Percentiles rank a stretch among this genome's conserved stretches.
These are phyloP conservation scores for Chloroceryle aenea DNA, from an alignment of 2,113 vertebrate species.

Conservation along the genomic window DNA sequence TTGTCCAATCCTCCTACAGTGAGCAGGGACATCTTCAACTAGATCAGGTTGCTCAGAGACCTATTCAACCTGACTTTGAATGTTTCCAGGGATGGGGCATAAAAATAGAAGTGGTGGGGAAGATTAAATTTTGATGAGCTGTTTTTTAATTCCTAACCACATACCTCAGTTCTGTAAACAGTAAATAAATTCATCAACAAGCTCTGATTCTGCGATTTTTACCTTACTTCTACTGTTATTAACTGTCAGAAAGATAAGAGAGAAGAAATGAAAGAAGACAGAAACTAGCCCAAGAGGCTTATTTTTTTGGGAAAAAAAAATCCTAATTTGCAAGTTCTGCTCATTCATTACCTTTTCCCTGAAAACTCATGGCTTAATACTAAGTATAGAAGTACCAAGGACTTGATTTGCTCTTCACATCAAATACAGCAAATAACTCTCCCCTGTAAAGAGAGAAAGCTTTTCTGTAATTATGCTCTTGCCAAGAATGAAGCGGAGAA, in stretches of 20 bases:
- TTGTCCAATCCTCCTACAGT: too few species aligned
- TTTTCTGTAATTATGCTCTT: neutral
- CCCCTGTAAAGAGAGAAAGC: neutral
- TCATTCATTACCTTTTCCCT: neutral
- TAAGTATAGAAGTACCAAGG: constrained; percentile 12
- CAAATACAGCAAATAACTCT: neutral
- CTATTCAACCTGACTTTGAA: neutral
- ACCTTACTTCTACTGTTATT: neutral
- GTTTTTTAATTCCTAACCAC: neutral
- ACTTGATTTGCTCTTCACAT: neutral
- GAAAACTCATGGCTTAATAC: constrained; percentile 14
- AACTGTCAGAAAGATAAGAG: neutral
- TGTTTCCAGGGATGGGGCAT: neutral
- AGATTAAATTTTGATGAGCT: neutral
- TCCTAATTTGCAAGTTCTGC: neutral
- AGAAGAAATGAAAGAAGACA: neutral
- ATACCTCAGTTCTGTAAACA: neutral
- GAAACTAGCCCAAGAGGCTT: neutral
- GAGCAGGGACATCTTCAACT: neutral
- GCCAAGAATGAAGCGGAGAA: neutral
- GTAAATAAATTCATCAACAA: neutral
- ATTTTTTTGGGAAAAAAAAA: neutral
- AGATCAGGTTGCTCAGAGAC: neutral
- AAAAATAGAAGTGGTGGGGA: neutral
- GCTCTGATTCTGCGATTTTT: neutral